These are phyloP conservation scores for Fratercula arctica DNA, from an alignment of 2,797 vertebrate genomes.

Conservation along the genomic window DNA sequence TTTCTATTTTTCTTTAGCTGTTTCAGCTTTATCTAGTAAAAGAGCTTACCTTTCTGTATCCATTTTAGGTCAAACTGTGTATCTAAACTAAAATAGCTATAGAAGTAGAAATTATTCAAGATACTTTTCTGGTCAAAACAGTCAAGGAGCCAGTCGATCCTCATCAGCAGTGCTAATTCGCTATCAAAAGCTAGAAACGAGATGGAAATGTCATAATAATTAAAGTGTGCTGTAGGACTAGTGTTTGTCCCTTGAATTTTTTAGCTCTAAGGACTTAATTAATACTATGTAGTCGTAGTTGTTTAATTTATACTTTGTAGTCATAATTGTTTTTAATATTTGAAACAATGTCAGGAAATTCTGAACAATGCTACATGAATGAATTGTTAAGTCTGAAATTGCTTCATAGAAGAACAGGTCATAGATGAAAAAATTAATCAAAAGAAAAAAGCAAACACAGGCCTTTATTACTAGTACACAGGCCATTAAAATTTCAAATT, in stretches of 20 bases:
- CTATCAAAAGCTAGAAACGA: not conserved
- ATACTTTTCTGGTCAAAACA: not conserved
- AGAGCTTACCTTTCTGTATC: not conserved
- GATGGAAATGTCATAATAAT: not conserved
- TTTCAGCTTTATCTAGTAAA: not conserved
- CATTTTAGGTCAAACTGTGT: not conserved
- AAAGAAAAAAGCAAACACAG: not conserved
- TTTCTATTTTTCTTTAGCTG: not conserved
- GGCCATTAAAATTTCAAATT: not conserved
- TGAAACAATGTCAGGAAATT: not conserved
- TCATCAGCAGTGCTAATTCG: not conserved
- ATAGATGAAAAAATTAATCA: not conserved
- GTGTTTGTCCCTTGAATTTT: not conserved
- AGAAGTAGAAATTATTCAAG: not conserved
- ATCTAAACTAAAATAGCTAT: not conserved
- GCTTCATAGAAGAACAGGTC: not conserved
- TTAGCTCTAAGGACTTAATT: not conserved
- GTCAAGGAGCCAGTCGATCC: not conserved
- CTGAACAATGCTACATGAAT: not conserved
- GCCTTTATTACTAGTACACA: not conserved
- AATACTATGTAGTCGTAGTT: not conserved
- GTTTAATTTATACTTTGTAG: not conserved
- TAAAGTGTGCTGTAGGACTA: not conserved
- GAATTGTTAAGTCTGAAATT: not conserved
- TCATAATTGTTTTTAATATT: not conserved